Evolutionary conservation across 2,888 invertebrate species (phyloP).

Genomic region (Leptopilina myrica): DNA sequence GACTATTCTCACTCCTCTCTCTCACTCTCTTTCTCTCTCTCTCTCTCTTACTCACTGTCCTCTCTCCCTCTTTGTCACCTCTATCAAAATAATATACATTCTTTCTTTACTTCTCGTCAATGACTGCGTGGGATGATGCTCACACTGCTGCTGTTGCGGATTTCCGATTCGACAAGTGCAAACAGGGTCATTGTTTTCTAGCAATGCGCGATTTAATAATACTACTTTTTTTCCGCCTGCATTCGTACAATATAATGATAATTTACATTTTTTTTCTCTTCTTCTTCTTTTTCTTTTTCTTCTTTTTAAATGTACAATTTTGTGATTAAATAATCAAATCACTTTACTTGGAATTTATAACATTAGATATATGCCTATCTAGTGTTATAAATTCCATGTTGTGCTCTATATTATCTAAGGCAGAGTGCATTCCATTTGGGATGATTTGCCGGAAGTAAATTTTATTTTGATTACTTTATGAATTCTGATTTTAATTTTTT

Average conservation of each 20-base stretch:
- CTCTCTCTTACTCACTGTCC: constrained; percentile 57
- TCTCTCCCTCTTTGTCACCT: neutral
- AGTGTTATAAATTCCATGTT: too few species aligned
- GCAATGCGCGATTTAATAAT: neutral
- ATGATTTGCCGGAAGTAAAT: too few species aligned
- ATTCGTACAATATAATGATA: neutral
- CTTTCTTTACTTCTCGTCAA: constrained; percentile 45
- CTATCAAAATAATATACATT: neutral
- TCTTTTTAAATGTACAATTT: too few species aligned
- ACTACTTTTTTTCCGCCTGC: neutral
- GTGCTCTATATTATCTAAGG: too few species aligned
- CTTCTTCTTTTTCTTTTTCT: too few species aligned
- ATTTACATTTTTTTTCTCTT: neutral
- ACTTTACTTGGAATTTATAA: too few species aligned
- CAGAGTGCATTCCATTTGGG: too few species aligned
- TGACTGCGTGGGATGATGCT: constrained; percentile 48
- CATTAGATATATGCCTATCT: too few species aligned
- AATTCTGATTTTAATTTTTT: too few species aligned
- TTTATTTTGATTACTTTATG: too few species aligned
- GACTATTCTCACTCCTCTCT: constrained; percentile 53
- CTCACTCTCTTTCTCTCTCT: constrained; percentile 56
- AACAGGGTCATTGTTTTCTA: constrained; percentile 37
- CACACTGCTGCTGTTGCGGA: constrained; percentile 41
- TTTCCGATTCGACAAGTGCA: constrained; percentile 48
- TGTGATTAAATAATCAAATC: too few species aligned